A percentile compares a stretch with the other conserved stretches of the same genome.
Evolutionary conservation across 2,888 invertebrate genomes (phyloP).

Genomic region (Xylota sylvarum): DNA sequence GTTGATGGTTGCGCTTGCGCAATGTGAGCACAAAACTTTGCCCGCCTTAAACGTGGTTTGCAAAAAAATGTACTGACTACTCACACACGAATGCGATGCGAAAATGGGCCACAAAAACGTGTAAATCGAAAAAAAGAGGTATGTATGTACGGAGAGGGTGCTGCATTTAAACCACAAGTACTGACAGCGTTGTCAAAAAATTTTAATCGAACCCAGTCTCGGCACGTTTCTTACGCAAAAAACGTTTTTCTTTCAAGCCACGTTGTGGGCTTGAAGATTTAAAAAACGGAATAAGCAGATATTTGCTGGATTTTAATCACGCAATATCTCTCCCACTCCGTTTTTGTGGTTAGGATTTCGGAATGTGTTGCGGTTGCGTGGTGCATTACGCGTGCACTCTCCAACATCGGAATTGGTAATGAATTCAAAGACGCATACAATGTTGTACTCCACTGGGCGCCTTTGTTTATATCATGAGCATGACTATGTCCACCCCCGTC

Average conservation of each 20-base stretch:
- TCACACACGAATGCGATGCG: constrained; percentile 62
- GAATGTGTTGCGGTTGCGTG: constrained; percentile 49
- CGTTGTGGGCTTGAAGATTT: not conserved
- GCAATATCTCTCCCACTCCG: constrained; percentile 43
- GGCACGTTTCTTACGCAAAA: constrained; percentile 54
- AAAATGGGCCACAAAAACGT: constrained; percentile 63
- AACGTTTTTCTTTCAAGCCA: constrained; percentile 1
- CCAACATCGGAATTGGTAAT: constrained; percentile 59
- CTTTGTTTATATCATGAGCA: constrained; percentile 35
- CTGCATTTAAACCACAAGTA: constrained; percentile 4
- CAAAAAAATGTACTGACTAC: constrained; percentile 29
- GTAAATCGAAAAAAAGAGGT: constrained; percentile 8
- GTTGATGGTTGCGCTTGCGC: constrained; percentile 72
- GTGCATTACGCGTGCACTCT: constrained; percentile 48
- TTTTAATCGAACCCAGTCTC: constrained; percentile 49
- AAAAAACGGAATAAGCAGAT: constrained; percentile 33
- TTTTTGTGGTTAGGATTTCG: constrained; percentile 47
- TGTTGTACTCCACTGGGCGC: not conserved
- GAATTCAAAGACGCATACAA: constrained; percentile 40
- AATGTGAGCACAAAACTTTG: constrained; percentile 45
- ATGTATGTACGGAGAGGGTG: not conserved
- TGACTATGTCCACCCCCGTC: constrained; percentile 58
- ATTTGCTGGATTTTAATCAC: constrained; percentile 58
- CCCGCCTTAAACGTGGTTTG: constrained; percentile 48
- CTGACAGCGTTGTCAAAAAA: constrained; percentile 68